Conservation (phyloP, 2,113 vertebrate species). For the Okapia johnstoni region DNA sequence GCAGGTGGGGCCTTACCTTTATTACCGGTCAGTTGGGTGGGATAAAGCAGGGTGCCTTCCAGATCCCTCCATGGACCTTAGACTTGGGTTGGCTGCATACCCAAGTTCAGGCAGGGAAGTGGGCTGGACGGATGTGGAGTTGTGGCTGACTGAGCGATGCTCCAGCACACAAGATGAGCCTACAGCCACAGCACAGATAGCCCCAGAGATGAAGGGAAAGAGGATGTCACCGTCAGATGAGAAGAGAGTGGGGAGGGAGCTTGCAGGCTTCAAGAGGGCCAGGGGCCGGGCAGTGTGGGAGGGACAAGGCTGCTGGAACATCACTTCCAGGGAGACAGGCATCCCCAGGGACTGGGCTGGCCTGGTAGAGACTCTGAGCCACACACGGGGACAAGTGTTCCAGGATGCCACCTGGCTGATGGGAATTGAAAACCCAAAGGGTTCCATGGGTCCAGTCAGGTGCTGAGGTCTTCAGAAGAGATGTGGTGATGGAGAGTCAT, state of each 20-base stretch:
- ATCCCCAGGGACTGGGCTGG: not conserved
- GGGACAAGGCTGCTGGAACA: not conserved
- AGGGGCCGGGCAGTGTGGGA: accelerated
- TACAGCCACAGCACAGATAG: not conserved
- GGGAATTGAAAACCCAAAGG: not conserved
- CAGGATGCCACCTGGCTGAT: no score
- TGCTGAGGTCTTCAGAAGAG: not conserved
- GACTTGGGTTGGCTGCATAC: not conserved
- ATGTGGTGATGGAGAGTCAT: not conserved
- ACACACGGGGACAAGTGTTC: accelerated
- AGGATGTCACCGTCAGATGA: no score
- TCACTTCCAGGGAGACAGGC: not conserved
- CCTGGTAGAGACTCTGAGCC: not conserved
- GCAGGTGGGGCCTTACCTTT: not conserved
- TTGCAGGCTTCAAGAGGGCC: not conserved
- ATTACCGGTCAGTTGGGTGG: not conserved
- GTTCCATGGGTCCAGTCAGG: no score
- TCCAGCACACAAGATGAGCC: not conserved
- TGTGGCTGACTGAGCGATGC: not conserved
- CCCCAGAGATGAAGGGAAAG: not conserved
- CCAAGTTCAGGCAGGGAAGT: not conserved
- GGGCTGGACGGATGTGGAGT: accelerated
- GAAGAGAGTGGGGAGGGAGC: not conserved
- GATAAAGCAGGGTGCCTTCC: not conserved
- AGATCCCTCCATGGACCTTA: not conserved